A percentile compares a stretch with the other conserved stretches of the same genome.
These are phyloP conservation scores for Orthosia gracilis DNA, from an alignment of 2,888 invertebrate species.

Conservation along the genomic window DNA sequence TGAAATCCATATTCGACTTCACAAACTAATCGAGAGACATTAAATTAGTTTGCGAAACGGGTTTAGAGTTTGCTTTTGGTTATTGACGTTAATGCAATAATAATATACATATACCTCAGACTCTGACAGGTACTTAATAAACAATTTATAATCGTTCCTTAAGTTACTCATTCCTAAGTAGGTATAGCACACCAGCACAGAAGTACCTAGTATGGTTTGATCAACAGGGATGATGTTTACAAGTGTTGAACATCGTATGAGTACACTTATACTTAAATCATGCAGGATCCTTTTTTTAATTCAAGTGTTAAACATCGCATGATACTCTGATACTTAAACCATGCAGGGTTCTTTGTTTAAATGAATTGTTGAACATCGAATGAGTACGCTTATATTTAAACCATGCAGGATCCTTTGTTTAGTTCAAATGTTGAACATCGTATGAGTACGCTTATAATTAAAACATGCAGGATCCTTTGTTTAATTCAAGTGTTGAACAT, in stretches of 20 bases:
- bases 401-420: too few relatives aligned
- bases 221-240: neutral
- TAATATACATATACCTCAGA: neutral
- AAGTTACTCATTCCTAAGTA: too few relatives aligned
- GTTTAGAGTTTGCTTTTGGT: constrained; percentile 11
- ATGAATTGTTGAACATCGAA: too few relatives aligned
- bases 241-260: neutral
- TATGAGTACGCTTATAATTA: too few relatives aligned
- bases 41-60: constrained; percentile 15
- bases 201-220: neutral
- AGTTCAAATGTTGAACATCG: too few relatives aligned
- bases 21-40: constrained; percentile 25
- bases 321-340: too few relatives aligned
- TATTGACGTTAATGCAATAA: neutral
- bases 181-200: neutral
- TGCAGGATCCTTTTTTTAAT: too few relatives aligned
- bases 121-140: neutral
- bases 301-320: too few relatives aligned
- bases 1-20: constrained; percentile 31
- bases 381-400: too few relatives aligned
- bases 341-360: too few relatives aligned
- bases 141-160: neutral
- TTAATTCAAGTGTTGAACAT: neutral
- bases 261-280: too few relatives aligned
- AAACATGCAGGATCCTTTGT: neutral